phyloP scores from a whole-genome alignment of 2,888 invertebrate genomes.

The Chrysina gloriosa region DNA sequence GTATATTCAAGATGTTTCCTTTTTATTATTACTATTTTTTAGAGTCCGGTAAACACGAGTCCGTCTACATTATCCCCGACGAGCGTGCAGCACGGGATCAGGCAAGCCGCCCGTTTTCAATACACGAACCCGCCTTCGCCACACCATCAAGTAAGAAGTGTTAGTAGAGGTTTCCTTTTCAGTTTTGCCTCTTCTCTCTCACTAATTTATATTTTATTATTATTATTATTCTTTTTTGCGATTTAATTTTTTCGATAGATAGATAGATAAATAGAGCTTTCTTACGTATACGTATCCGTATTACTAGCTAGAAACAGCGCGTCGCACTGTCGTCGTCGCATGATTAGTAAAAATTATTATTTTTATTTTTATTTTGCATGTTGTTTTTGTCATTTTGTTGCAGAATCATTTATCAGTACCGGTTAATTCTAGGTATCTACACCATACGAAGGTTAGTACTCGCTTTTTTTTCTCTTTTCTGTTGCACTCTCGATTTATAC shows the following conservation, averaged over 20 bases:
- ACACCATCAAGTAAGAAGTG: slow-evolving; percentile 48
- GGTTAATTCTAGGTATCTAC: slow-evolving; percentile 85
- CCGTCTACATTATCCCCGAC: slow-evolving; percentile 79
- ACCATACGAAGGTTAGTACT: slow-evolving; percentile 81
- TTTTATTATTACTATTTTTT: neutral
- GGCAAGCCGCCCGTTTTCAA: slow-evolving; percentile 62
- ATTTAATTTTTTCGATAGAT: slow-evolving; percentile 39
- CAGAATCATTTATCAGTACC: slow-evolving; percentile 91
- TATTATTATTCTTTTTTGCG: slow-evolving; percentile 34
- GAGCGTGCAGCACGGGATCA: slow-evolving; percentile 69
- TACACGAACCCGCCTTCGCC: slow-evolving; percentile 56
- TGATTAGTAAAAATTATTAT: slow-evolving; percentile 46
- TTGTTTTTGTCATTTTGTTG: slow-evolving; percentile 68
- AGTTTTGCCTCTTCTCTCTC: neutral
- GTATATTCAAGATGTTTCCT: neutral
- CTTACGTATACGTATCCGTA: neutral
- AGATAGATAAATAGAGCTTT: too few species aligned
- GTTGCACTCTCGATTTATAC: slow-evolving; percentile 46
- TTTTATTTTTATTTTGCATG: slow-evolving; percentile 49
- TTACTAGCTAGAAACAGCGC: too few species aligned
- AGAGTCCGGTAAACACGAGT: slow-evolving; percentile 78
- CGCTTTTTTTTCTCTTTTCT: slow-evolving; percentile 50
- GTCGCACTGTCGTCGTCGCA: slow-evolving; percentile 25
- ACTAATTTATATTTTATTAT: neutral
- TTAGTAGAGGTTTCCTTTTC: neutral